These are phyloP conservation scores for Diaperis boleti DNA, from an alignment of 2,888 invertebrate species.

Conservation along the genomic window DNA sequence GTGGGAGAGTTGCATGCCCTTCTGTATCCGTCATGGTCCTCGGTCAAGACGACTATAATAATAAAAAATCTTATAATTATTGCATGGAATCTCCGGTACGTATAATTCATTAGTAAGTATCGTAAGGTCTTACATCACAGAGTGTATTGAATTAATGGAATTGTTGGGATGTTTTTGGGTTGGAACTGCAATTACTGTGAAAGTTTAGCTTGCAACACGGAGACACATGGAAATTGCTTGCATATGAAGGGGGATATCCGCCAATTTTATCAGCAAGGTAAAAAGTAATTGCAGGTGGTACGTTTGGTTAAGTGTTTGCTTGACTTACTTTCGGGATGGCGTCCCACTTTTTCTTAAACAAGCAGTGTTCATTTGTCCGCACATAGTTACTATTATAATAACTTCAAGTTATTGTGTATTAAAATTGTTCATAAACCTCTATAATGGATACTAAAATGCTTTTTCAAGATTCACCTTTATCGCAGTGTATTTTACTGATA, in stretches of 20 bases:
- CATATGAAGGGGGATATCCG: slow-evolving; percentile 18
- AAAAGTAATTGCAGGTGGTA: slow-evolving; percentile 12
- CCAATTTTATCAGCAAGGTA: slow-evolving; percentile 21
- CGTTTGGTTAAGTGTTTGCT: slow-evolving; percentile 2
- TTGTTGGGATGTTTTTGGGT: slow-evolving; percentile 9
- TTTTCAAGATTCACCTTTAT: too few relatives aligned
- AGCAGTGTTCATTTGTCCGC: neutral
- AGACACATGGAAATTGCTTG: slow-evolving; percentile 14
- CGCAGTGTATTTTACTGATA: too few relatives aligned
- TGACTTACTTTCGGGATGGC: slow-evolving; percentile 5
- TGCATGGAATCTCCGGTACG: slow-evolving; percentile 13
- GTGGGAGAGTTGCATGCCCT: slow-evolving; percentile 45
- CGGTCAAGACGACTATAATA: neutral
- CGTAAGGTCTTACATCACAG: slow-evolving; percentile 4
- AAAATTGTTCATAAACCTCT: too few relatives aligned
- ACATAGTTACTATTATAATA: neutral
- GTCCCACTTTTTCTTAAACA: slow-evolving; percentile 12
- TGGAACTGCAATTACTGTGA: slow-evolving; percentile 16
- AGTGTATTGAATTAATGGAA: neutral
- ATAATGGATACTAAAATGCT: too few relatives aligned
- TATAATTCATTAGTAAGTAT: slow-evolving; percentile 10
- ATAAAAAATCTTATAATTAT: slow-evolving; percentile 6
- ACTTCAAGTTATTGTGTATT: neutral
- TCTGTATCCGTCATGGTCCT: slow-evolving; percentile 11
- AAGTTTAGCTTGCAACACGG: slow-evolving; percentile 12